These are phyloP conservation scores for Drosophila lini DNA, from an alignment of 1,140 invertebrate species.

Conservation along the genomic window DNA sequence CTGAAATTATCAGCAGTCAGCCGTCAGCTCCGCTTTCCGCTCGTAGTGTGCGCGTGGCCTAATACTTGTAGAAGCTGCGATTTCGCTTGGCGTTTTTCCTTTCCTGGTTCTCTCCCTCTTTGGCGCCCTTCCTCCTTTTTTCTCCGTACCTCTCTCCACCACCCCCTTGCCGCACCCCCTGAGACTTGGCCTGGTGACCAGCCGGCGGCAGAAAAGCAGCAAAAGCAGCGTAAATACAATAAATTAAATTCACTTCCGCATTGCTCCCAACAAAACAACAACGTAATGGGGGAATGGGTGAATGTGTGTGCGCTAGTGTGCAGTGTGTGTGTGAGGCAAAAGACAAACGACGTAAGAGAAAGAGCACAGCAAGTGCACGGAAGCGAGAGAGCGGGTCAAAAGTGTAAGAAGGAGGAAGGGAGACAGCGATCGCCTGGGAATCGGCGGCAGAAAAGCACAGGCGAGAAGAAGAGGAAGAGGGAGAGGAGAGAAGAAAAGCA, in stretches of 20 bases:
- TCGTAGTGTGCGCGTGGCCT: no score
- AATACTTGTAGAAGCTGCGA: slow-evolving; percentile 41
- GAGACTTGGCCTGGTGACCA: slow-evolving; percentile 60
- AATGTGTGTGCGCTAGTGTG: slow-evolving; percentile 51
- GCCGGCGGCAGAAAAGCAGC: slow-evolving; percentile 51
- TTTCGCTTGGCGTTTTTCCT: slow-evolving; percentile 44
- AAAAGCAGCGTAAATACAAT: slow-evolving; percentile 75
- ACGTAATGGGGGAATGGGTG: slow-evolving; percentile 65
- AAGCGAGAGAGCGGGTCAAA: slow-evolving; percentile 55
- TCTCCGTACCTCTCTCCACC: slow-evolving; percentile 8
- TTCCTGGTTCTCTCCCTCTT: slow-evolving; percentile 52
- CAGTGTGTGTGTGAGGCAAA: slow-evolving; percentile 34
- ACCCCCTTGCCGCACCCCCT: not conserved
- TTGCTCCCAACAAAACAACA: slow-evolving; percentile 76
- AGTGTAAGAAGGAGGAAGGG: slow-evolving; percentile 27
- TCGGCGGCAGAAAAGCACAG: slow-evolving; percentile 52
- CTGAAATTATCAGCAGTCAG: no score
- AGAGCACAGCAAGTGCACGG: slow-evolving; percentile 63
- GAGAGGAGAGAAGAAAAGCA: slow-evolving; percentile 30
- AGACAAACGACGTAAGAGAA: slow-evolving; percentile 64
- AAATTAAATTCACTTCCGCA: slow-evolving; percentile 85
- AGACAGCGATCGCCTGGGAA: slow-evolving; percentile 37
- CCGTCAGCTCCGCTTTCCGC: no score
- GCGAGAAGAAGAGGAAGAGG: slow-evolving; percentile 10
- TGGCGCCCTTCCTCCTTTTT: slow-evolving; percentile 11